A percentile compares a stretch with the other conserved stretches of the same genome.
These are phyloP conservation scores for Bungarus multicinctus DNA, from an alignment of 2,113 vertebrate species.

Conservation along the genomic window DNA sequence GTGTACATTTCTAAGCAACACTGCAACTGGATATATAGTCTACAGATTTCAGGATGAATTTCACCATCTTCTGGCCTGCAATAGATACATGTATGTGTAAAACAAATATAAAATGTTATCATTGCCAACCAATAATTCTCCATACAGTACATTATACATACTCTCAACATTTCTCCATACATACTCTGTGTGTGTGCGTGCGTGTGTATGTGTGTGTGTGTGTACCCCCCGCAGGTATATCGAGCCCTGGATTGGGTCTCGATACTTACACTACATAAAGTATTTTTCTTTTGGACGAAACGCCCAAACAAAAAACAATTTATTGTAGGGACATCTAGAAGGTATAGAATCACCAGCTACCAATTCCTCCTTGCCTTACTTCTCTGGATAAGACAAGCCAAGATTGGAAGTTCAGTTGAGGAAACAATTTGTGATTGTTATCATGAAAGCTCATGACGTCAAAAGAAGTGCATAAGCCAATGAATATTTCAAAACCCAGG, in stretches of 20 bases:
- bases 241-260: no score
- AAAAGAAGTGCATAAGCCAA: not conserved
- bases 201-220: no score
- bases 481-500: not conserved
- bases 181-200: no score
- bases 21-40: slow-evolving; percentile 95
- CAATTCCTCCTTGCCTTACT: not conserved
- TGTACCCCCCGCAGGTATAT: no score
- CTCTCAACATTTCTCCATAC: no score
- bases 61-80: slow-evolving; percentile 94
- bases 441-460: no score
- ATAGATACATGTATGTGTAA: not conserved
- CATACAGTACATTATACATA: not conserved
- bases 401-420: not conserved
- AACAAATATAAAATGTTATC: not conserved
- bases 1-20: slow-evolving; percentile 99
- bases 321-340: not conserved
- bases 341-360: not conserved
- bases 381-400: not conserved
- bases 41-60: slow-evolving; percentile 97
- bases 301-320: not conserved
- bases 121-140: not conserved
- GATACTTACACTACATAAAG: not conserved
- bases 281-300: not conserved
- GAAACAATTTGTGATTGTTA: not conserved